Evolutionary conservation across 2,113 vertebrate genomes (phyloP).

Genomic region (Lepidothrix coronata): DNA sequence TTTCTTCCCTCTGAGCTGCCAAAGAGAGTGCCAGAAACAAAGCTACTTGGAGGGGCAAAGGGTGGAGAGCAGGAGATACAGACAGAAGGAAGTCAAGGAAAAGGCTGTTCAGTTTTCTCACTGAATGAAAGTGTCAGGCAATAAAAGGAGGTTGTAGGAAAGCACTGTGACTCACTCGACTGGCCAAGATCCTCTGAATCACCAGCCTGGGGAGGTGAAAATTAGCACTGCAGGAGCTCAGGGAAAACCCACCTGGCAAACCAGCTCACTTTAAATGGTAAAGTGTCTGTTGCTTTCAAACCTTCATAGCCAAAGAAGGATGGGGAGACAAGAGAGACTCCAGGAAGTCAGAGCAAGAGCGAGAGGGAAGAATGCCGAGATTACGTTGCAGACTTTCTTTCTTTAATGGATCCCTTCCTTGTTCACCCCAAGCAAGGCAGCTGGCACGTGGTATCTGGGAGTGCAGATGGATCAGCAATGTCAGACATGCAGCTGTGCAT

Average conservation of each 20-base stretch:
- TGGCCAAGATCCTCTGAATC: slow-evolving; percentile 1
- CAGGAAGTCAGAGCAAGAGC: not conserved
- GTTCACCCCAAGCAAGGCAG: not conserved
- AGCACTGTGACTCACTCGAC: not conserved
- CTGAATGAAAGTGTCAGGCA: not conserved
- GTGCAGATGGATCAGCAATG: slow-evolving; percentile 57
- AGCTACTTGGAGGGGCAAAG: not conserved
- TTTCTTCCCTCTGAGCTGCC: not conserved
- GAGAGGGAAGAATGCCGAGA: not conserved
- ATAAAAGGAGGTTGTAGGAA: not conserved
- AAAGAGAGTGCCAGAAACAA: not conserved
- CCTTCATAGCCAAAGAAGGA: not conserved
- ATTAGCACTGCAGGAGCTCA: not conserved
- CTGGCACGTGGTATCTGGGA: slow-evolving; percentile 23
- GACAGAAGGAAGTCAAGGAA: not conserved
- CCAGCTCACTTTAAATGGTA: not conserved
- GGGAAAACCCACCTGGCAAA: slow-evolving; percentile 13
- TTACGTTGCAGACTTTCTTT: not conserved
- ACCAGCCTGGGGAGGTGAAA: not conserved
- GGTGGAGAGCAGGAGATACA: not conserved
- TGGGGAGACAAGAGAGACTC: not conserved
- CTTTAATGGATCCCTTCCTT: slow-evolving; percentile 45
- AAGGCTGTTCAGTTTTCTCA: not conserved
- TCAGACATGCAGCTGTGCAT: slow-evolving; percentile 63
- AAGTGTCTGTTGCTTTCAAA: not conserved